Percentiles rank a stretch among this genome's conserved stretches.
Conservation (phyloP, 2,888 invertebrate species). For the Schizotus pectinicornis region DNA sequence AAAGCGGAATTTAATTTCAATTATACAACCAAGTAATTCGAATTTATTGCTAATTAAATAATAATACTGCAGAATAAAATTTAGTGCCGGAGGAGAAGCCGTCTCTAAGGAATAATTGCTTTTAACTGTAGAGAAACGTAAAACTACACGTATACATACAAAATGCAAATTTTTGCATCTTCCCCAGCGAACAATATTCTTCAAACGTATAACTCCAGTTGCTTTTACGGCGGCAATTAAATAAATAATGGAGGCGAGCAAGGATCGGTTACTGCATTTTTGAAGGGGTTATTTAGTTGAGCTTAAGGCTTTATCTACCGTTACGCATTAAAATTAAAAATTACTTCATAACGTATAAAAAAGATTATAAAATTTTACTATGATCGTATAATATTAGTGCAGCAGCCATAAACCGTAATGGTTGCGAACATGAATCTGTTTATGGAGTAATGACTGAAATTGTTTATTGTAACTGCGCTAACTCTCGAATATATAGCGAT, state of each 20-base stretch:
- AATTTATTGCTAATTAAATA: constrained; percentile 25
- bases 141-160: not conserved
- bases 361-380: too few relatives aligned
- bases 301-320: too few relatives aligned
- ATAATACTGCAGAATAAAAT: not conserved
- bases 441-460: too few relatives aligned
- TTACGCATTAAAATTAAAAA: too few relatives aligned
- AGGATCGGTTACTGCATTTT: not conserved
- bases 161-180: not conserved
- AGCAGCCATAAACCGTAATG: too few relatives aligned
- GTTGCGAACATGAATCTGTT: too few relatives aligned
- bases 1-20: constrained; percentile 13
- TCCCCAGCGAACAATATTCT: not conserved
- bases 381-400: too few relatives aligned
- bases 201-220: not conserved
- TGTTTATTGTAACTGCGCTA: too few relatives aligned
- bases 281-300: not conserved
- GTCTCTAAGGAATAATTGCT: not conserved
- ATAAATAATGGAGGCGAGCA: not conserved
- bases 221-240: not conserved
- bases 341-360: too few relatives aligned
- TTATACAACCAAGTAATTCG: constrained; percentile 2
- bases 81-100: not conserved
- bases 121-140: not conserved
- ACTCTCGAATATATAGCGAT: too few relatives aligned